Evolutionary conservation across 2,797 vertebrate genomes (phyloP), one percentile per base, ranked within the genome.

Genomic region (Anas capensis): DNA sequence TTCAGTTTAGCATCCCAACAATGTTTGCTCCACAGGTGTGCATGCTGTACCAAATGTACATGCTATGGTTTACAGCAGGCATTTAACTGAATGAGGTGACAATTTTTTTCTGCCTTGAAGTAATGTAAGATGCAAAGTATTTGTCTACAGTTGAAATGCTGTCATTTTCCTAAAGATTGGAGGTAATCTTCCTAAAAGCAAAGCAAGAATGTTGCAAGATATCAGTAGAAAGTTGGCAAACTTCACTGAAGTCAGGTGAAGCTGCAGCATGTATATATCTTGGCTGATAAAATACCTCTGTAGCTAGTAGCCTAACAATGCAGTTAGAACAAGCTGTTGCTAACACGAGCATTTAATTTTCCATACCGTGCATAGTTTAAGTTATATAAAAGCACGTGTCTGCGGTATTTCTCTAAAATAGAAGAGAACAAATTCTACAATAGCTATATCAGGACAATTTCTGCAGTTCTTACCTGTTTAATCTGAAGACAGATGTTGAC

Each of bases 391-490:
- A 72, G 7, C n/a, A 82, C 48, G 2, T 12, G 6, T 44, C 56
- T 89, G 38, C 49, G 46, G 6, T 64, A 87, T 79, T 75, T 65
- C 6, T 83, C 6, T 72, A 58, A 76, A 72, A 71, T 23, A 79
- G 2, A 92, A 93, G 51, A 12, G 44, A 66, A 14, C 13, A 56
- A 73, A 76, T 91, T 58, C 58, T 66, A 10, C 11, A 33, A 7
- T 2, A 86, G 69, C 60, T 86, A 36, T 36, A 93, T 76, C 24
- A 79, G 54, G 23, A 70, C 18, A 44, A 60, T 75, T 95, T 79
- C 60, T 68, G 17, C 27, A 4, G 24, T 16, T 68, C 96, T 96
- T 97, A 97, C 97, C 96, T 97, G 70, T 48, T 69, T 42, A 70
- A 80, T 72, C 53, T 73, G 60, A 95, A 89, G 76, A 29, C 80